phyloP scores from a whole-genome alignment of 2,888 invertebrate genomes.

The Entomobrya proxima region DNA sequence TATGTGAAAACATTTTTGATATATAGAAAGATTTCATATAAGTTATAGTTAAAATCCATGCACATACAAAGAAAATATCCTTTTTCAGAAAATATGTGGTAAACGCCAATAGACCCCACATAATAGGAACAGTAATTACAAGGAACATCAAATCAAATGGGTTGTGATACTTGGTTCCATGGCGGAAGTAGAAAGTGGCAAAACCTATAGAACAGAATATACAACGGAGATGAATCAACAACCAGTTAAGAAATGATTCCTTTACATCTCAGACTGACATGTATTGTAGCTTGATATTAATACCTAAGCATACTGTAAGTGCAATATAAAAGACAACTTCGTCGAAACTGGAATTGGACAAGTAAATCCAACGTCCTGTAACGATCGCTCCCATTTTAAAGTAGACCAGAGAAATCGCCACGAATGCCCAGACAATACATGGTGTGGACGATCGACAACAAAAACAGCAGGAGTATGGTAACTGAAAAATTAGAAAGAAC shows the following conservation, averaged over 20 bases:
- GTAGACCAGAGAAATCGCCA: slow-evolving; percentile 68
- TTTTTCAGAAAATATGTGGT: slow-evolving; percentile 70
- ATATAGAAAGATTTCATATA: not conserved
- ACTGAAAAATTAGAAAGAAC: slow-evolving; percentile 29
- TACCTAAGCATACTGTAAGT: slow-evolving; percentile 70
- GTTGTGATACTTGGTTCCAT: slow-evolving; percentile 70
- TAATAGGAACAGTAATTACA: slow-evolving; percentile 65
- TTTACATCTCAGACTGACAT: too few relatives aligned
- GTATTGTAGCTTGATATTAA: too few relatives aligned
- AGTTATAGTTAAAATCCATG: slow-evolving; percentile 13
- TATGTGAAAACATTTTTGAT: not conserved
- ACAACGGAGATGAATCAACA: not conserved
- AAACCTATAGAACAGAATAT: slow-evolving; percentile 40
- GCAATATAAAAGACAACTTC: slow-evolving; percentile 71
- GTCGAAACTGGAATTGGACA: slow-evolving; percentile 65
- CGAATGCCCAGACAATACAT: slow-evolving; percentile 69
- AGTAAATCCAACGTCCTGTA: slow-evolving; percentile 72
- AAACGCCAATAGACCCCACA: slow-evolving; percentile 69
- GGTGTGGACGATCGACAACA: slow-evolving; percentile 71
- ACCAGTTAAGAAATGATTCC: too few relatives aligned
- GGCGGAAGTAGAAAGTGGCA: slow-evolving; percentile 70
- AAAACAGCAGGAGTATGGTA: slow-evolving; percentile 69
- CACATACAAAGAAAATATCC: slow-evolving; percentile 70
- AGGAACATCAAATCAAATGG: slow-evolving; percentile 69
- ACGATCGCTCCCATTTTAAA: slow-evolving; percentile 73